phyloP scores from a whole-genome alignment of 2,797 vertebrate species.

The Danio aesculapii region DNA sequence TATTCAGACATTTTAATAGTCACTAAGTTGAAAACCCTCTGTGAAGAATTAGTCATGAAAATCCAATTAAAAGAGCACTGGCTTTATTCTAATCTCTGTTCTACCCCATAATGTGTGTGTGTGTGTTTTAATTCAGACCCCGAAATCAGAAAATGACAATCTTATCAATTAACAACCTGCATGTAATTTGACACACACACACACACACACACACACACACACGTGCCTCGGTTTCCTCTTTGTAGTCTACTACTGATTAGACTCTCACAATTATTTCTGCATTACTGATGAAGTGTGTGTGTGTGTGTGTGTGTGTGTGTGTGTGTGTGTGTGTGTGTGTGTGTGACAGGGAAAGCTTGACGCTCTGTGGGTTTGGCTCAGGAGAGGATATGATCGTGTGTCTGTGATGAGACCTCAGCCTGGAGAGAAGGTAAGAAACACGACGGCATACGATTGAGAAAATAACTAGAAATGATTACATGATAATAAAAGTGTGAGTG shows the following conservation, averaged over 20 bases:
- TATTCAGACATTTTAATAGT: not conserved
- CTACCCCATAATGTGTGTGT: too few species aligned
- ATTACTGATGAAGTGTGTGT: not conserved
- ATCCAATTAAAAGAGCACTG: not conserved
- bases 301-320: too few species aligned
- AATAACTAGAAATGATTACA: too few species aligned
- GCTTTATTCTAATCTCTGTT: not conserved
- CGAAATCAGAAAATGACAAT: not conserved
- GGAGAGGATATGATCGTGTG: slow-evolving; percentile 92
- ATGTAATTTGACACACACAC: not conserved
- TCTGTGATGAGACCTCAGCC: slow-evolving; percentile 97
- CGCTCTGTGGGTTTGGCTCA: slow-evolving; percentile 90
- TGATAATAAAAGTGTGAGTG: too few species aligned
- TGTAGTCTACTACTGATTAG: not conserved
- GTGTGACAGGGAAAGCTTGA: slow-evolving; percentile 90
- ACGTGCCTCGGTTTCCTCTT: not conserved
- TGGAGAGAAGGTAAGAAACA: slow-evolving; percentile 90
- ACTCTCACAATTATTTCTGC: not conserved
- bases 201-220: not conserved
- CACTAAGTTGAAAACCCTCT: not conserved
- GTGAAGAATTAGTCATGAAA: not conserved
- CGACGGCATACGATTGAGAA: too few species aligned
- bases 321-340: too few species aligned
- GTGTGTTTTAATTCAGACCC: not conserved
- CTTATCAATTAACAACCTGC: not conserved